Conservation (phyloP, 1,140 invertebrate species). For the Temnothorax curvispinosus region DNA sequence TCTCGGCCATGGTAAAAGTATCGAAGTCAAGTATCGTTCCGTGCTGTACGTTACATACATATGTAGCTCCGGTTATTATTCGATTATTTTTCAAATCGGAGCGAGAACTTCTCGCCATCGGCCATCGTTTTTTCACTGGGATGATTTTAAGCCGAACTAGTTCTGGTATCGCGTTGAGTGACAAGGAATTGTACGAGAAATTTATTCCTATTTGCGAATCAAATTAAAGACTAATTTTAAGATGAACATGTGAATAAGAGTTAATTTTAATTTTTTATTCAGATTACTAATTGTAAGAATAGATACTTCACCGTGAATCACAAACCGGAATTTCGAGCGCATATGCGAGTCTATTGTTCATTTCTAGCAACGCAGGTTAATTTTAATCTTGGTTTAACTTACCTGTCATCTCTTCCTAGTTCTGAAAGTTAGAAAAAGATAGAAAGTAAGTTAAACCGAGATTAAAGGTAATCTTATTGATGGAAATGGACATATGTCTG, state of each 20-base stretch:
- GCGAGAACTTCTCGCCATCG: slow-evolving; percentile 31
- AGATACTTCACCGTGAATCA: no score
- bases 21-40: slow-evolving; percentile 61
- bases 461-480: no score
- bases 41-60: background rate
- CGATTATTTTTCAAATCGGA: slow-evolving; percentile 61
- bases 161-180: background rate
- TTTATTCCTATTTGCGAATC: background rate
- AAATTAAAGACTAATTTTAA: no score
- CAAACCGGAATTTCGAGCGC: background rate
- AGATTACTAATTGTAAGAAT: background rate
- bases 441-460: no score
- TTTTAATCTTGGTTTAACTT: no score
- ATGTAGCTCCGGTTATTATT: slow-evolving; percentile 63
- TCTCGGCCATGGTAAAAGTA: slow-evolving; percentile 74
- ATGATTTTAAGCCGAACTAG: background rate
- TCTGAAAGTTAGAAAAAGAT: no score
- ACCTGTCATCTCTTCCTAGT: no score
- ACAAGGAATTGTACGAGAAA: background rate
- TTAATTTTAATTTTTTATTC: no score
- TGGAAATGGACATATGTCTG: no score
- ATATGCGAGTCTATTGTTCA: no score
- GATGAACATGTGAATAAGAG: no score
- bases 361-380: no score
- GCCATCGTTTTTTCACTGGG: slow-evolving; percentile 27